These are phyloP conservation scores for Oncorhynchus masou DNA, from an alignment of 2,113 vertebrate genomes.

Conservation along the genomic window DNA sequence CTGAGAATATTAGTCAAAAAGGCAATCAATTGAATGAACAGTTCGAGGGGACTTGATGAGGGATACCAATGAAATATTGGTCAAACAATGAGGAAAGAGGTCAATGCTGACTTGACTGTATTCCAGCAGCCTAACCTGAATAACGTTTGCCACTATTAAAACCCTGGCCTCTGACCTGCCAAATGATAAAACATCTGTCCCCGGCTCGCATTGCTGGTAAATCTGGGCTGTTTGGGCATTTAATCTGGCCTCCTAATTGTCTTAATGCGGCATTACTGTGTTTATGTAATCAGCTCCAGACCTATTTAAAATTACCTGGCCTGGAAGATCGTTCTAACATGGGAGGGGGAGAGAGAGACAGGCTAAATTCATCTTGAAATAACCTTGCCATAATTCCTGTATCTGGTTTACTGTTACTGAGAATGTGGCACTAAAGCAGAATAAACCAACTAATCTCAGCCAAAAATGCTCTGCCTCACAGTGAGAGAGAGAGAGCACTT, in stretches of 20 bases:
- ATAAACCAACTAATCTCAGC: neutral
- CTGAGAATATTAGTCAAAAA: constrained; percentile 11
- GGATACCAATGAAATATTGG: neutral
- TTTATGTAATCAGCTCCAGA: constrained; percentile 20
- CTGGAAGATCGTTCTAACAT: neutral
- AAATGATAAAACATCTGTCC: constrained; percentile 20
- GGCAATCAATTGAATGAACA: neutral
- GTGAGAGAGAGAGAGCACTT: neutral
- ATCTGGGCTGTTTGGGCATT: constrained; percentile 15
- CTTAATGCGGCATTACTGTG: constrained; percentile 24
- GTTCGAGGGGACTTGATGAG: neutral
- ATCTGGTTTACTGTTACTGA: neutral
- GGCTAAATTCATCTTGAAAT: no score
- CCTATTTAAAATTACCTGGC: constrained; percentile 12
- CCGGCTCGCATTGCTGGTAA: constrained; percentile 12
- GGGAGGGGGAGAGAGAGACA: neutral
- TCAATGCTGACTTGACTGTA: neutral
- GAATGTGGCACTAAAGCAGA: neutral
- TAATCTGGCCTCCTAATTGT: constrained; percentile 23
- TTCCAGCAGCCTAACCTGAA: neutral
- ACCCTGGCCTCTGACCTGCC: neutral
- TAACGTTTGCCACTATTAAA: neutral
- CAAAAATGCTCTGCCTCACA: neutral
- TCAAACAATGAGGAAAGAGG: neutral
- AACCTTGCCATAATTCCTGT: neutral